Percentiles rank a stretch among this genome's conserved stretches.
Conservation (phyloP, 2,888 invertebrate genomes). For the Dolichopus griseipennis region DNA sequence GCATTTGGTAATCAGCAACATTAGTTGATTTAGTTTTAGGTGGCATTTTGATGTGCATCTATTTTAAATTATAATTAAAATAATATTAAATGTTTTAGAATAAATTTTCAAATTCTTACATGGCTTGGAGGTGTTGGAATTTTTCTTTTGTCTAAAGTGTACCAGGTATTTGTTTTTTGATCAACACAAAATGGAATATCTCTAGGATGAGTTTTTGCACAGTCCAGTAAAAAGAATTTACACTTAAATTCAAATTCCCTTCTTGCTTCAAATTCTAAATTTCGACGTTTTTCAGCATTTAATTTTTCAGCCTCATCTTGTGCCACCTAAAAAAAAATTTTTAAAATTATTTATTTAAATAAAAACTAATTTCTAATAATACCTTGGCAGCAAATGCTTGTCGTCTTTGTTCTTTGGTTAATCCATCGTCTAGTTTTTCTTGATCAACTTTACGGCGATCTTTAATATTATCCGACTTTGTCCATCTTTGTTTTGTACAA, state of each 20-base stretch:
- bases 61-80: conserved; percentile 9
- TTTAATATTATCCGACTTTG: conserved; percentile 15
- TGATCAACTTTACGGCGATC: conserved; percentile 9
- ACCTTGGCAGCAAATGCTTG: conserved; percentile 41
- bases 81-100: neutral
- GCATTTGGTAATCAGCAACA: conserved; percentile 36
- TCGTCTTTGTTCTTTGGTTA: conserved; percentile 38
- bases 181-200: conserved; percentile 39
- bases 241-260: conserved; percentile 39
- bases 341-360: conserved; percentile 8
- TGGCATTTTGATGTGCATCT: conserved; percentile 31
- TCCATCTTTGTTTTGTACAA: conserved; percentile 15
- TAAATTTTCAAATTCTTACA: conserved; percentile 22
- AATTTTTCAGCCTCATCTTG: conserved; percentile 40
- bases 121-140: conserved; percentile 37
- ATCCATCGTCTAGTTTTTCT: conserved; percentile 9
- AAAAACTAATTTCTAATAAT: conserved; percentile 2
- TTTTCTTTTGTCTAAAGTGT: conserved; percentile 32
- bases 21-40: conserved; percentile 30
- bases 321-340: conserved; percentile 31
- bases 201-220: conserved; percentile 31
- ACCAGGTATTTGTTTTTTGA: conserved; percentile 40
- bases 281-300: conserved; percentile 30
- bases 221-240: conserved; percentile 38
- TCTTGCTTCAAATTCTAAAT: conserved; percentile 19